Percentiles rank a stretch among this genome's conserved stretches.
Evolutionary conservation across 2,888 invertebrate species (phyloP).

Genomic region (Zaprionus bogoriensis): DNA sequence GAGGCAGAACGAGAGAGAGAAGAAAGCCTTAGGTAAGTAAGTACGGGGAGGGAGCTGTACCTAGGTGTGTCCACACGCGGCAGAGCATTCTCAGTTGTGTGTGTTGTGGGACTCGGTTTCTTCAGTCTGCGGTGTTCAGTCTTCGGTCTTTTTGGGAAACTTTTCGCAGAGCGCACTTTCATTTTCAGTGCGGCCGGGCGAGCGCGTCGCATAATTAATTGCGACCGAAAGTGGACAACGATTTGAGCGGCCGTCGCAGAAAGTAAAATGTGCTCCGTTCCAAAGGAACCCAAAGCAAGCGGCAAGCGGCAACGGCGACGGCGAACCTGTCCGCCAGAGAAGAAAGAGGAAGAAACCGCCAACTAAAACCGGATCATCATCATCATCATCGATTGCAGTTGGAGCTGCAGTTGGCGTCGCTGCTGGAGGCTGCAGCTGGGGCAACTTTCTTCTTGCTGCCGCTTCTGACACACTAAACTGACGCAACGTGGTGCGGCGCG

Average conservation of each 20-base stretch:
- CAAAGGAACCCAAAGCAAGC: slow-evolving; percentile 23
- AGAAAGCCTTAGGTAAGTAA: background rate
- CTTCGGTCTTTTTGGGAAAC: background rate
- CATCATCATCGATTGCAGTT: slow-evolving; percentile 16
- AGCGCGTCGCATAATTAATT: slow-evolving; percentile 78
- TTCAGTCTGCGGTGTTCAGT: background rate
- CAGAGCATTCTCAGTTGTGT: background rate
- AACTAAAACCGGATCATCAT: slow-evolving; percentile 71
- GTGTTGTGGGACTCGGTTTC: background rate
- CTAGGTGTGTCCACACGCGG: background rate
- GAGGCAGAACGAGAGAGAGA: too few species aligned
- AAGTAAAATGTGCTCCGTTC: slow-evolving; percentile 65
- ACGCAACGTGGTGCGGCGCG: slow-evolving; percentile 67
- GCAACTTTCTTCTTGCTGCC: slow-evolving; percentile 73
- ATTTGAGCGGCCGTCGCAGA: slow-evolving; percentile 71
- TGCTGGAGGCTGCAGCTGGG: slow-evolving; percentile 24
- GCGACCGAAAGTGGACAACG: slow-evolving; percentile 78
- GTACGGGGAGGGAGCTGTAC: too few species aligned
- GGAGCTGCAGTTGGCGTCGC: too few species aligned
- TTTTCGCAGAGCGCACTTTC: slow-evolving; percentile 59
- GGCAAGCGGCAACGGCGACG: slow-evolving; percentile 33
- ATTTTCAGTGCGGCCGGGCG: slow-evolving; percentile 70
- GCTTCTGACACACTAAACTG: slow-evolving; percentile 79
- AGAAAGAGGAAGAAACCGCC: slow-evolving; percentile 9
- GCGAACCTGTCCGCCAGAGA: slow-evolving; percentile 67